Percentiles rank a stretch among this genome's conserved stretches.
Conservation (phyloP, 1,140 invertebrate species). For the Dolichoris vasculosae region DNA sequence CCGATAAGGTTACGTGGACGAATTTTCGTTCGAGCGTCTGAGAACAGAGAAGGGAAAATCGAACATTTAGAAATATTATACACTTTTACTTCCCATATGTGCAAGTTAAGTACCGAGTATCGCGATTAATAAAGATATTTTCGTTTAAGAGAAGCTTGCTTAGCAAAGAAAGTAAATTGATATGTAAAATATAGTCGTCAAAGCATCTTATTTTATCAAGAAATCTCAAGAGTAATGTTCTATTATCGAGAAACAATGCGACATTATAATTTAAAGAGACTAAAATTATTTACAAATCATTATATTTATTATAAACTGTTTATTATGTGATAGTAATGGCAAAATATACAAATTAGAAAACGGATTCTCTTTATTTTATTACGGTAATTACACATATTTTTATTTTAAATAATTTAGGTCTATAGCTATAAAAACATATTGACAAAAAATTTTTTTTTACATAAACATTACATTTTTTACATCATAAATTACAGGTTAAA, state of each 20-base stretch:
- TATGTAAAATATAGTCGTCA: slow-evolving; percentile 38
- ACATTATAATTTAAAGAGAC: slow-evolving; percentile 27
- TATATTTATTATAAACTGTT: not conserved
- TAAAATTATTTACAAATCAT: slow-evolving; percentile 45
- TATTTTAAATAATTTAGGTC: not conserved
- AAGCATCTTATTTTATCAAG: slow-evolving; percentile 34
- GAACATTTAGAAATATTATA: slow-evolving; percentile 33
- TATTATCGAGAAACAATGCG: slow-evolving; percentile 49
- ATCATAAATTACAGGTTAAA: too few species aligned
- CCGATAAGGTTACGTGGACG: slow-evolving; percentile 11
- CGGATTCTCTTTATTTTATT: slow-evolving; percentile 9
- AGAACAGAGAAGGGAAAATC: slow-evolving; percentile 20
- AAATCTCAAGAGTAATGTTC: slow-evolving; percentile 45
- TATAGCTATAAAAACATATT: not conserved
- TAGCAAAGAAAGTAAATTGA: slow-evolving; percentile 50
- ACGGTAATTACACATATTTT: not conserved
- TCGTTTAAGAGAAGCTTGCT: not conserved
- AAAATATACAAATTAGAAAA: slow-evolving; percentile 42
- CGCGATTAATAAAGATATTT: slow-evolving; percentile 46
- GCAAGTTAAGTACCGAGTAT: slow-evolving; percentile 18
- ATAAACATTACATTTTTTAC: too few species aligned
- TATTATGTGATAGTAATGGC: not conserved
- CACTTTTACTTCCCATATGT: slow-evolving; percentile 44
- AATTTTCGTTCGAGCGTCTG: not conserved
- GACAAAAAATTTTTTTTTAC: not conserved